Conservation (phyloP, 1,140 invertebrate species). For the Sitophilus oryzae region DNA sequence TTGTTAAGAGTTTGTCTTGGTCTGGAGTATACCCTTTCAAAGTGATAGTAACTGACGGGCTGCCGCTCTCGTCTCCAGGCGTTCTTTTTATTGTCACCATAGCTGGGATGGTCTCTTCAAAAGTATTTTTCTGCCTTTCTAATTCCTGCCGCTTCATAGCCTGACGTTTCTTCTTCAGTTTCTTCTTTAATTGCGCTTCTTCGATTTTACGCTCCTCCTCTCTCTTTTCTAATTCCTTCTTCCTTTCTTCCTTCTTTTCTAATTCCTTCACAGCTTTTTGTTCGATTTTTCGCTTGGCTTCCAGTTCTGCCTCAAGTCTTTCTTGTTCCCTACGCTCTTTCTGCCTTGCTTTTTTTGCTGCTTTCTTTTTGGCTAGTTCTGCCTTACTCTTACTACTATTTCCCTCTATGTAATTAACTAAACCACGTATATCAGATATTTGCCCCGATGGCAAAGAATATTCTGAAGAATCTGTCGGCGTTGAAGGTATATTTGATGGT, state of each 20-base stretch:
- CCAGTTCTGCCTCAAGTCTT: slow-evolving; percentile 26
- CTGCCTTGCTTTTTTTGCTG: slow-evolving; percentile 41
- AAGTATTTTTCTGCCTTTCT: slow-evolving; percentile 25
- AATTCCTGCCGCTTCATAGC: slow-evolving; percentile 19
- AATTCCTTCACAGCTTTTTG: slow-evolving; percentile 23
- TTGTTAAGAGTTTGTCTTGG: slow-evolving; percentile 67
- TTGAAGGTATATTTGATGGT: slow-evolving; percentile 24
- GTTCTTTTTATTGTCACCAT: slow-evolving; percentile 70
- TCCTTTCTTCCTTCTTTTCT: slow-evolving; percentile 29
- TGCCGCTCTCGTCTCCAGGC: slow-evolving; percentile 56
- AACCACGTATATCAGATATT: slow-evolving; percentile 35
- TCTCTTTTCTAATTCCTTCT: slow-evolving; percentile 16
- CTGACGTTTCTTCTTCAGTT: slow-evolving; percentile 28
- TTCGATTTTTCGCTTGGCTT: slow-evolving; percentile 17
- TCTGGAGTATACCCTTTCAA: slow-evolving; percentile 67
- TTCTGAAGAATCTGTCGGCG: slow-evolving; percentile 26
- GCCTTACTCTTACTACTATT: slow-evolving; percentile 33
- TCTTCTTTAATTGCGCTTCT: slow-evolving; percentile 28
- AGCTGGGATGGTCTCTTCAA: slow-evolving; percentile 44
- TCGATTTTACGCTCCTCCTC: slow-evolving; percentile 27
- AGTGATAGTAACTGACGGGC: slow-evolving; percentile 69
- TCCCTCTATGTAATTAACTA: slow-evolving; percentile 42
- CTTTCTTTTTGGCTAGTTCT: slow-evolving; percentile 40
- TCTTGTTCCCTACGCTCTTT: slow-evolving; percentile 37
- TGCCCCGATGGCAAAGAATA: slow-evolving; percentile 7